A percentile compares a stretch with the other conserved stretches of the same genome.
phyloP scores from a whole-genome alignment of 92 coral and sea anemone genomes.

The Zoanthus sansibaricus region DNA sequence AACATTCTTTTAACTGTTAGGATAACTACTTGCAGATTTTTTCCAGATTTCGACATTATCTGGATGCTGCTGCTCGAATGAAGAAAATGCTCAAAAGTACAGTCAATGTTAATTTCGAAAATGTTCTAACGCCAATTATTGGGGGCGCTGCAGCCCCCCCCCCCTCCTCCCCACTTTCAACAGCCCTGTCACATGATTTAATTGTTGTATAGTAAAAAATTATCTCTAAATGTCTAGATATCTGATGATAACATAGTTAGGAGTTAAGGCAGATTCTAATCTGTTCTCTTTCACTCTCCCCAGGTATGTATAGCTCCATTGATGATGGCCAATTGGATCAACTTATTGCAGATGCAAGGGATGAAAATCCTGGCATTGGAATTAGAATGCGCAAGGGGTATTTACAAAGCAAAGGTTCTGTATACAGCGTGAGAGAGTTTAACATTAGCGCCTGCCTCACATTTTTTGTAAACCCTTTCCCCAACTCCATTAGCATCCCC shows the following conservation, averaged over 20 bases:
- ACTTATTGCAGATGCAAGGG: neutral
- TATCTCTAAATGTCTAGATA: constrained; percentile 2
- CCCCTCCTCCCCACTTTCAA: neutral
- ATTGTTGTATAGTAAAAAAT: neutral
- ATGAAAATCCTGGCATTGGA: constrained; percentile 49
- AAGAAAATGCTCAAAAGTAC: too few species aligned
- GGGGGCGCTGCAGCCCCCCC: neutral
- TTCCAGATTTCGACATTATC: constrained; percentile 1
- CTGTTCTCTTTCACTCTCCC: constrained; percentile 4
- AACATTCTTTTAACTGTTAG: neutral
- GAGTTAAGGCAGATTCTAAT: neutral
- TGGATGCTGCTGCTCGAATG: neutral
- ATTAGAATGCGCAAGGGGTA: constrained; percentile 56
- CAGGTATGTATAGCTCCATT: neutral
- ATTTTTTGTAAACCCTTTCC: too few species aligned
- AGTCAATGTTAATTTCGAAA: too few species aligned
- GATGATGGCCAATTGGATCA: neutral
- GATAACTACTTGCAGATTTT: neutral
- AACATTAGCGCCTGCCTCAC: too few species aligned
- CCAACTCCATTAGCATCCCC: too few species aligned
- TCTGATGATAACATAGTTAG: neutral
- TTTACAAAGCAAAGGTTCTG: constrained; percentile 40
- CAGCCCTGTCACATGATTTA: constrained; percentile 1
- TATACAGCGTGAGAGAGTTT: constrained; percentile 62
- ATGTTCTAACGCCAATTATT: too few species aligned